Evolutionary conservation across 2,888 invertebrate genomes (phyloP), one percentile per base, ranked within the genome.

Genomic region (Hyppa rectilinea): DNA sequence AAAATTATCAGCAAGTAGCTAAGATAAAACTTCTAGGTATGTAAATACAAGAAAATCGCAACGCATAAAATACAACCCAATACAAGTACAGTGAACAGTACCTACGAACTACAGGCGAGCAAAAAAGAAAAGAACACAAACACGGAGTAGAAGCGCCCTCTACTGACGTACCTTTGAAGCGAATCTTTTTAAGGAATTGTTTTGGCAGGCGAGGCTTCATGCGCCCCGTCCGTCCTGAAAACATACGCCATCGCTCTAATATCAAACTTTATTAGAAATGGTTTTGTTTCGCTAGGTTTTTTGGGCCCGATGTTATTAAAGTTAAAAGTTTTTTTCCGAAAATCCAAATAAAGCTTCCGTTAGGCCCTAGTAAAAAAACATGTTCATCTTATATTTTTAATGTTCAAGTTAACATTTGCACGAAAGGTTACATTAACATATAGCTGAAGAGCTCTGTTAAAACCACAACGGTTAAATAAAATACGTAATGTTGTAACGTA

Each of bases 141-240:
- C 52, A 74, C 73, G 78, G 60, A 67, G 82, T 83, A 87, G 75
- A 81, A 89, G 88, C 87, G 87, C 92, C 93, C 89, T 85, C 94
- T 94, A 93, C 91, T 78, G 88, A 93, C 95, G 85, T 95, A 95
- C 95, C 95, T 95, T 94, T 95, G 88, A 88, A 91, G 66, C 93
- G 93, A 77, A 92, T 91, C 91, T 95, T 95, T 95, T 95, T 95
- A 87, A 94, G 87, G 82, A 92, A 93, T 88, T 90, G 90, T 90
- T 95, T 95, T 81, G 93, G 87, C 67, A 90, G 89, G 55, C 92
- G 93, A 82, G 94, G 87, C 90, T 94, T 95, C 87, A 87, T 90
- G 66, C 93, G 92, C 83, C 92, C 92, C 83, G 89, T 80, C 49
- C 94, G 92, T 78, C 95, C 95, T 95, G 95, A 79, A 93, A 94